Conservation (phyloP, 2,888 invertebrate genomes). For the Peribatodes rhomboidaria region DNA sequence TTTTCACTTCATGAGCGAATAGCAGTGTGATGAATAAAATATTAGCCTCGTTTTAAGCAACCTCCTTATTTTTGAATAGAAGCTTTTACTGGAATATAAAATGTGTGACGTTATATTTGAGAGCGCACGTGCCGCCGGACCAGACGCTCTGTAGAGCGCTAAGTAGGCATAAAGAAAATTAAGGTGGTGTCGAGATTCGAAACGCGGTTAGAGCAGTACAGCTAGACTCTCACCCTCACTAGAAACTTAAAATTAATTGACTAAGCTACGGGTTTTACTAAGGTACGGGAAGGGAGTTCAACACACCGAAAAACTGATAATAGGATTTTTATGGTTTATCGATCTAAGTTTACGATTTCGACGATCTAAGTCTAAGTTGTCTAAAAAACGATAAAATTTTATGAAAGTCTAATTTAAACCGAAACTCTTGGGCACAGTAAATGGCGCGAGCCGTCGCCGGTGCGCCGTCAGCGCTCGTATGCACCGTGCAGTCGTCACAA, state of each 20-base stretch:
- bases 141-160: conserved; percentile 31
- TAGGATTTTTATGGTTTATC: too few relatives aligned
- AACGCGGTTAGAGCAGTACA: conserved; percentile 37
- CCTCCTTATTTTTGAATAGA: conserved; percentile 22
- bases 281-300: neutral
- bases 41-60: conserved; percentile 18
- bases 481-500: conserved; percentile 68
- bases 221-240: neutral
- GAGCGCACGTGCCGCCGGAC: conserved; percentile 31
- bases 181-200: conserved; percentile 52
- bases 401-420: neutral
- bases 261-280: neutral
- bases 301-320: neutral
- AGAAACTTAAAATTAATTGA: conserved; percentile 1
- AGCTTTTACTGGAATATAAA: conserved; percentile 24
- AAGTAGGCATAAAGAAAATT: conserved; percentile 47
- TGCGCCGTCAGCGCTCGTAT: conserved; percentile 26
- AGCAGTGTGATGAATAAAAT: conserved; percentile 26
- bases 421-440: neutral
- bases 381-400: too few relatives aligned
- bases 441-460: conserved; percentile 32
- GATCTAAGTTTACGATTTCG: too few relatives aligned
- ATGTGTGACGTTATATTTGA: conserved; percentile 33
- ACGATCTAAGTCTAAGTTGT: too few relatives aligned
- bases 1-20: conserved; percentile 18